These are phyloP conservation scores for Parambassis ranga DNA, from an alignment of 2,797 vertebrate species.

Conservation along the genomic window DNA sequence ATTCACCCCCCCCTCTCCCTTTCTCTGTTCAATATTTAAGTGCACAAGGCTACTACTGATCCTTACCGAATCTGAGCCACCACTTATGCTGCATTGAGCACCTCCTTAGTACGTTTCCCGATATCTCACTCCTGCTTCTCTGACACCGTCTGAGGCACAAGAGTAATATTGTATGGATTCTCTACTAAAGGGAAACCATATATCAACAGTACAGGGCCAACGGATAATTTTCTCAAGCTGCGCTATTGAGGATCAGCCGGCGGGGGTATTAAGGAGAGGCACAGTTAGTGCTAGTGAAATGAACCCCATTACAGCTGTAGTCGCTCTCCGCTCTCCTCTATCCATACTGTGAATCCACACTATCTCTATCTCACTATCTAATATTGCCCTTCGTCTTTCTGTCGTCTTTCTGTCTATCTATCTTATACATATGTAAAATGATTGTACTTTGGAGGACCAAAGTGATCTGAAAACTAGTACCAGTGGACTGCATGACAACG, in stretches of 20 bases:
- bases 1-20: conserved; percentile 49
- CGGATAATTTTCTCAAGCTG: conserved; percentile 41
- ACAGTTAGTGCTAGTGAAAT: conserved; percentile 37
- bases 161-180: conserved; percentile 44
- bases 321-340: neutral
- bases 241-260: conserved; percentile 38
- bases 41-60: conserved; percentile 39
- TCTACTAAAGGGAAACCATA: conserved; percentile 33
- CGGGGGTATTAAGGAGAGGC: conserved; percentile 17
- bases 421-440: no score
- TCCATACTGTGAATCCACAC: neutral
- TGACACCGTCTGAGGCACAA: conserved; percentile 18
- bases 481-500: no score
- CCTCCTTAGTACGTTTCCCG: conserved; percentile 31
- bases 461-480: no score
- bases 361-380: neutral
- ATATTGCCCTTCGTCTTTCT: conserved; percentile 1
- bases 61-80: conserved; percentile 25
- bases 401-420: no score
- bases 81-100: conserved; percentile 20
- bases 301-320: conserved; percentile 57
- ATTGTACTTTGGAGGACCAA: no score
- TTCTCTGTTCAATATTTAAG: conserved; percentile 58
- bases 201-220: conserved; percentile 31
- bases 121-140: conserved; percentile 31